Evolutionary conservation across 2,113 vertebrate genomes (phyloP).

Genomic region (Eupsittula cactorum): DNA sequence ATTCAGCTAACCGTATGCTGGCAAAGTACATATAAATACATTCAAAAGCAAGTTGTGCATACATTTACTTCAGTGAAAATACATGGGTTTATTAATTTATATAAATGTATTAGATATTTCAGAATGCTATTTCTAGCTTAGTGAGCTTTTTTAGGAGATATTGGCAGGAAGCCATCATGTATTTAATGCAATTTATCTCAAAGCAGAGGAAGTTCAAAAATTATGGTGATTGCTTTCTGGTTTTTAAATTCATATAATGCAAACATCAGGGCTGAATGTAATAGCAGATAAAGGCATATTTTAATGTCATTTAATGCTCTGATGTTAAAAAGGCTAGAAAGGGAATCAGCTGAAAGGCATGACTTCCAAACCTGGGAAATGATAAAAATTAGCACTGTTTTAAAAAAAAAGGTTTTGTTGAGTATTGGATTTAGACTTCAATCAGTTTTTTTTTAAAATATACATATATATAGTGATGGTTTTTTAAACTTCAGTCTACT

Average conservation of each 20-base stretch:
- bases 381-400: not conserved
- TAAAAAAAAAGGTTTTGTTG: not conserved
- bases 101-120: not conserved
- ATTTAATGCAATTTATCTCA: conserved; percentile 55
- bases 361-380: not conserved
- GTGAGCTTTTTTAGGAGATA: not conserved
- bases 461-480: not conserved
- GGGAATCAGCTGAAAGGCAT: not conserved
- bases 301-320: not conserved
- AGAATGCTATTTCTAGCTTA: not conserved
- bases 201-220: not conserved
- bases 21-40: not conserved
- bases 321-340: not conserved
- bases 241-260: not conserved
- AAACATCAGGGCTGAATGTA: not conserved
- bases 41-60: not conserved
- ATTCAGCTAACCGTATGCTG: not conserved
- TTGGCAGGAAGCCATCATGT: not conserved
- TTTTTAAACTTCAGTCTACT: not conserved
- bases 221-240: not conserved
- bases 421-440: not conserved
- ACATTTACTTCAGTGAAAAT: not conserved
- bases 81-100: not conserved
- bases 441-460: not conserved
- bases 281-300: not conserved